Conservation (phyloP, 2,888 invertebrate species). For the Athalia cordata region DNA sequence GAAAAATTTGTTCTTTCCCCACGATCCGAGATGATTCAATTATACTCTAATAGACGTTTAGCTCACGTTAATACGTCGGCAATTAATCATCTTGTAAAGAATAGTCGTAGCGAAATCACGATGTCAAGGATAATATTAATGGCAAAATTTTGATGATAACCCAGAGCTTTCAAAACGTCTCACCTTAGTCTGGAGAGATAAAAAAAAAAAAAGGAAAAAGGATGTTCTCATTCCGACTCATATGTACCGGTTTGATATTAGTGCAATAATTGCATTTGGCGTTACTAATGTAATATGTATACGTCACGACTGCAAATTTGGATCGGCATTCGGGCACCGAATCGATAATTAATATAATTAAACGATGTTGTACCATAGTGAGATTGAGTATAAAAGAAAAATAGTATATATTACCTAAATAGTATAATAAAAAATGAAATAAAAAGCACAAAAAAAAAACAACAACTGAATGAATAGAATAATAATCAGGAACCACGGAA, state of each 20-base stretch:
- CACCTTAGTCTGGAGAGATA: not conserved
- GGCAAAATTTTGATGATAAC: too few species aligned
- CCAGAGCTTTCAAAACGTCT: not conserved
- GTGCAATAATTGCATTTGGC: slow-evolving; percentile 39
- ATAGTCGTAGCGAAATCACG: not conserved
- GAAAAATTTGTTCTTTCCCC: not conserved
- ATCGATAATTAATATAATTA: slow-evolving; percentile 28
- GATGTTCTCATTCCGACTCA: too few species aligned
- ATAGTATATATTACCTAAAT: not conserved
- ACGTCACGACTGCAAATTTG: slow-evolving; percentile 14
- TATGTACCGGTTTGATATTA: not conserved
- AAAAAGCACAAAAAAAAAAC: not conserved
- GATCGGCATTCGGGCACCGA: slow-evolving; percentile 7
- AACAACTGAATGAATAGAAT: not conserved
- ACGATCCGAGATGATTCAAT: slow-evolving; percentile 18
- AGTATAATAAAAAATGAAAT: not conserved
- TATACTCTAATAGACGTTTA: not conserved
- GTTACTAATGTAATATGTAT: not conserved
- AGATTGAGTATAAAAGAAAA: slow-evolving; percentile 15
- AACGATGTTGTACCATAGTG: slow-evolving; percentile 7
- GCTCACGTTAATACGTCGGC: slow-evolving; percentile 16
- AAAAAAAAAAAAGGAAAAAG: not conserved
- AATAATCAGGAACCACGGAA: not conserved
- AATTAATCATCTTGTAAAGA: not conserved
- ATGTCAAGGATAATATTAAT: too few species aligned